Evolutionary conservation across 2,797 vertebrate species (phyloP).

Genomic region (Falco cherrug): DNA sequence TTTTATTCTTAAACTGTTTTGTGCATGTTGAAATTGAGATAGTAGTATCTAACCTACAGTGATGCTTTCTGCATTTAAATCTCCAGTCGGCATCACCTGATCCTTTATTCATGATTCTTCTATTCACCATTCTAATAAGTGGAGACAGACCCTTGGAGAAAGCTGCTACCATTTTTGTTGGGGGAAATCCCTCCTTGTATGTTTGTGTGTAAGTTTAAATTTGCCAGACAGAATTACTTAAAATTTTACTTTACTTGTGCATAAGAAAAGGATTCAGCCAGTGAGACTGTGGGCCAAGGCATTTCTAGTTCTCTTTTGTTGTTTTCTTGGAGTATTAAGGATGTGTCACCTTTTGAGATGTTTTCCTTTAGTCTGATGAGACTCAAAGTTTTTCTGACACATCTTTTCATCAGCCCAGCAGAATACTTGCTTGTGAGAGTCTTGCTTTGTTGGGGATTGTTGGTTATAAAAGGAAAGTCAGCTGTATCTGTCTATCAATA

Average conservation of each 20-base stretch:
- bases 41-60: background rate
- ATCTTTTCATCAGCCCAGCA: background rate
- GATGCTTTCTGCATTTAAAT: background rate
- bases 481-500: background rate
- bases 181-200: background rate
- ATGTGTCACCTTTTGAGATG: slow-evolving; percentile 6
- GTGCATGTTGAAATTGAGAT: background rate
- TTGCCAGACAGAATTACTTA: background rate
- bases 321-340: slow-evolving; percentile 44
- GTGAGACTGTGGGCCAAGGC: background rate
- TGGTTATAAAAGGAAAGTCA: background rate
- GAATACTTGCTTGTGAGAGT: background rate
- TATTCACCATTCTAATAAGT: background rate
- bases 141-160: background rate
- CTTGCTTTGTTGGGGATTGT: background rate
- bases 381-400: background rate
- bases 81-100: background rate
- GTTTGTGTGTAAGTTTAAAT: background rate
- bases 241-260: slow-evolving; percentile 17
- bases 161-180: background rate
- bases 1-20: slow-evolving; percentile 8
- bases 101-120: background rate
- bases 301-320: slow-evolving; percentile 30
- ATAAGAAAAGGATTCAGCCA: background rate
- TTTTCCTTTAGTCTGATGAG: background rate